phyloP scores from a whole-genome alignment of 2,888 invertebrate species.

The Drosophila percnosoma region DNA sequence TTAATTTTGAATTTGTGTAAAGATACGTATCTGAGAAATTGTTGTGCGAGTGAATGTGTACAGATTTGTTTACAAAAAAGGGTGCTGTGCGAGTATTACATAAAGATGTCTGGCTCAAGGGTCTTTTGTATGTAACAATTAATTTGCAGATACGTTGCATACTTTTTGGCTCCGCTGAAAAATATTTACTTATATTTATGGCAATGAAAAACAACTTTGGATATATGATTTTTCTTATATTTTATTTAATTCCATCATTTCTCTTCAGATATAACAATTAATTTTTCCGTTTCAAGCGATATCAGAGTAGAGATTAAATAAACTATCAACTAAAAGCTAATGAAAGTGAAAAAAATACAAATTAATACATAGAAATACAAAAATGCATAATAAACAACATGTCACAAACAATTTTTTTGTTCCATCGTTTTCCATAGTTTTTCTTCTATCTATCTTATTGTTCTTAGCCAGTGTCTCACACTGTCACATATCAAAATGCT shows the following conservation, averaged over 20 bases:
- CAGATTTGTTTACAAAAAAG: not conserved
- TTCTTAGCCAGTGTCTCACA: conserved; percentile 10
- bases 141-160: conserved; percentile 24
- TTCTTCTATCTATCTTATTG: conserved; percentile 18
- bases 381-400: conserved; percentile 83
- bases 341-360: conserved; percentile 71
- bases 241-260: conserved; percentile 73
- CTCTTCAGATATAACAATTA: conserved; percentile 77
- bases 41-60: conserved; percentile 1
- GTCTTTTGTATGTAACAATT: not conserved
- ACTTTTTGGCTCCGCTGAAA: conserved; percentile 31
- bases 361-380: conserved; percentile 71
- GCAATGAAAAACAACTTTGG: not conserved
- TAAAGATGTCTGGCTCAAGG: not conserved
- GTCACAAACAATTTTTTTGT: conserved; percentile 69
- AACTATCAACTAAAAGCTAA: conserved; percentile 80
- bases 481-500: conserved; percentile 26
- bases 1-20: conserved; percentile 34
- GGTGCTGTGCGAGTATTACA: not conserved
- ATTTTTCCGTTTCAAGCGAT: conserved; percentile 74
- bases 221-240: conserved; percentile 64
- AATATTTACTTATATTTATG: not conserved
- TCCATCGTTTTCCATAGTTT: conserved; percentile 38
- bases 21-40: conserved; percentile 15
- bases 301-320: conserved; percentile 82